Base-by-base conservation (phyloP, 2,888 invertebrate species). In the Mechanitis messenoides region DNA sequence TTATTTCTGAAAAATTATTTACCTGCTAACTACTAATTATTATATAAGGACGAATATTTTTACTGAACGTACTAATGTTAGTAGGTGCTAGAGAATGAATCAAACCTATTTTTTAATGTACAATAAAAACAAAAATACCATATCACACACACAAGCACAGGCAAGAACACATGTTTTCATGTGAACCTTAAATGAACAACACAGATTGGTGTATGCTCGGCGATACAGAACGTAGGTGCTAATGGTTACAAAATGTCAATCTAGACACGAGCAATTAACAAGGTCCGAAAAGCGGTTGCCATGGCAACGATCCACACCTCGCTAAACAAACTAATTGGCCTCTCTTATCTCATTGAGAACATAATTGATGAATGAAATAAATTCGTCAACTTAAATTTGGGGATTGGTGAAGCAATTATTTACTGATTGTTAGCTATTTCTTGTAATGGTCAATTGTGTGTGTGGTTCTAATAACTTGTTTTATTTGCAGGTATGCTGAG, bases 401-500 rank as follows among this genome's bases (percentile, higher is more conserved):
- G 50, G 69, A 65, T 74, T 72, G 71, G 45, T 58, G 55, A 38
- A 31, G 47, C 63, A 58, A 58, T 63, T 63, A 57, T 55, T 47
- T 55, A 55, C 47, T 46, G 53, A 53, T 46, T 28, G 38, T 28
- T 42, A 42, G n/a, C 50, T 38, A 56, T 56, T 50, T 12, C 6
- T 47, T 56, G 45, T 56, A 12, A 56, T 45, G 11, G 45, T 33
- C 9, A 33, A 6, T 46, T 56, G 47, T 56, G n/a, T 33, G 46
- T 11, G 46, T 45, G 33, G 33, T 56, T 33, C 20, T 56, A 46
- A 56, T 50, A 46, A 31, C 9, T 55, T 12, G 33, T 45, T 54
- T 59, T 66, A 72, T 75, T 74, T 74, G 0, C 82, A 90, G 90
- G 90, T 83, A 90, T 90, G 90, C 88, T 90, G 85, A 89, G 90